Percentiles rank a stretch among this genome's conserved stretches.
These are phyloP conservation scores for Archaeoteleia sp. DNA, from an alignment of 2,888 invertebrate genomes.

Conservation along the genomic window DNA sequence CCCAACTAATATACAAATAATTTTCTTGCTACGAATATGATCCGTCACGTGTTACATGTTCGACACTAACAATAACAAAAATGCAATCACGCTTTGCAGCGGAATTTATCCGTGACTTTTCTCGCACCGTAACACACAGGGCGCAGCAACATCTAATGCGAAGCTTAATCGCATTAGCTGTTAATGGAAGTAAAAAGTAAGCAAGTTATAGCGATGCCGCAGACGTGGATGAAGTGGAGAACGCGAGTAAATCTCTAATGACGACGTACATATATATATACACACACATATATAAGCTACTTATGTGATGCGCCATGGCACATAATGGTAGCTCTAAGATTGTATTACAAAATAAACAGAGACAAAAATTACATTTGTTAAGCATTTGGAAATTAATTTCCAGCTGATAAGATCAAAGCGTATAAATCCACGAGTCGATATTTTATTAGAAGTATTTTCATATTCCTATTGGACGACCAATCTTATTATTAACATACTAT, in stretches of 20 bases:
- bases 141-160: slow-evolving; percentile 21
- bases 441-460: too few relatives aligned
- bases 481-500: too few relatives aligned
- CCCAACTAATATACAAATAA: too few relatives aligned
- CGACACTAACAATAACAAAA: slow-evolving; percentile 14
- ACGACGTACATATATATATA: slow-evolving; percentile 15
- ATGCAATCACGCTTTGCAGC: slow-evolving; percentile 9
- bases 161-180: slow-evolving; percentile 40
- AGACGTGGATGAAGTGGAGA: slow-evolving; percentile 17
- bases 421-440: too few relatives aligned
- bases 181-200: slow-evolving; percentile 32
- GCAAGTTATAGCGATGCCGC: slow-evolving; percentile 16
- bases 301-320: slow-evolving; percentile 2
- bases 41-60: slow-evolving; percentile 4
- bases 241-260: slow-evolving; percentile 4
- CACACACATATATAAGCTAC: slow-evolving; percentile 6
- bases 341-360: slow-evolving; percentile 29
- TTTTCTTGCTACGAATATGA: slow-evolving; percentile 16
- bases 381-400: too few relatives aligned
- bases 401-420: too few relatives aligned
- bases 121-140: slow-evolving; percentile 11
- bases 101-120: slow-evolving; percentile 8
- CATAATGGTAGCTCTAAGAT: slow-evolving; percentile 21
- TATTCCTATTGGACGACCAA: too few relatives aligned
- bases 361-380: too few relatives aligned